Conservation (phyloP, 2,888 invertebrate species). For the Andrena praecox region DNA sequence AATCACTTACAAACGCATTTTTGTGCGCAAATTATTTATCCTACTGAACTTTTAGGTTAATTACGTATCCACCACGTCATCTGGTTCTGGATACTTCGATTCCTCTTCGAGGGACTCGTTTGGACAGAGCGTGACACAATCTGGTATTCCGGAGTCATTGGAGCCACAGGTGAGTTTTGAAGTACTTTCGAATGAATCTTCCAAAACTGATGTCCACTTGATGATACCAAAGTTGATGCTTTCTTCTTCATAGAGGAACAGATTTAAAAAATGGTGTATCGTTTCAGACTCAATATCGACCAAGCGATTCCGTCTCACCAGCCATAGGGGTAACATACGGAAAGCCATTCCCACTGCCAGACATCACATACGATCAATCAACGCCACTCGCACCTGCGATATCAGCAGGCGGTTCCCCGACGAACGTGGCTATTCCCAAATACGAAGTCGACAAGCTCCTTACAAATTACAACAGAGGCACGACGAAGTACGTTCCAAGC, state of each 20-base stretch:
- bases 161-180: slow-evolving; percentile 45
- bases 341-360: slow-evolving; percentile 70
- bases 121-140: slow-evolving; percentile 32
- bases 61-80: slow-evolving; percentile 28
- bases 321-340: slow-evolving; percentile 70
- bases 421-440: slow-evolving; percentile 60
- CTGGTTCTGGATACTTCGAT: slow-evolving; percentile 32
- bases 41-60: slow-evolving; percentile 29
- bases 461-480: slow-evolving; percentile 77
- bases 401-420: slow-evolving; percentile 63
- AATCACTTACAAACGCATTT: not conserved
- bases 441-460: slow-evolving; percentile 69
- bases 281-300: slow-evolving; percentile 58
- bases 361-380: slow-evolving; percentile 58
- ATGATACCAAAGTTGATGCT: too few relatives aligned
- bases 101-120: slow-evolving; percentile 28
- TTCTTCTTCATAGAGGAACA: too few relatives aligned
- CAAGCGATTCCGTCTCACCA: slow-evolving; percentile 58
- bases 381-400: slow-evolving; percentile 45
- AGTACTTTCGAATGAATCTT: not conserved
- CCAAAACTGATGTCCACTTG: not conserved
- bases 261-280: too few relatives aligned
- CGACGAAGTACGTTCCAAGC: slow-evolving; percentile 74
- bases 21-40: not conserved
- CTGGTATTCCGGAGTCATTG: slow-evolving; percentile 10